Base-by-base conservation (phyloP, 2,113 vertebrate genomes). In the Pheucticus melanocephalus region DNA sequence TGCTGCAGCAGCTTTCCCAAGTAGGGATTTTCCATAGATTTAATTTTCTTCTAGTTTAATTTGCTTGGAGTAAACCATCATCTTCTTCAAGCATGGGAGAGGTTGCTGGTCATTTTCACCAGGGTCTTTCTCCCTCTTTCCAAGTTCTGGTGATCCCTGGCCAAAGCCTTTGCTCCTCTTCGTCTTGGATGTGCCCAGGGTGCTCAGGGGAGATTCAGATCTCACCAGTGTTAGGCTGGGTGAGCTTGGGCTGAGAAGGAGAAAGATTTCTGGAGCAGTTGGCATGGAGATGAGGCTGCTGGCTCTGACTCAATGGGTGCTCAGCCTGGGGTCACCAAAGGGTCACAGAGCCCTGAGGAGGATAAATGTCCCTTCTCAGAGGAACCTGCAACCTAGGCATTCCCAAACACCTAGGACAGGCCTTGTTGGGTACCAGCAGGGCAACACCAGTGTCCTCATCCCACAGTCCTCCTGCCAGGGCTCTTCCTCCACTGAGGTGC, bases 401-500 rank as follows among this genome's bases (percentile, higher is more conserved):
- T 53, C 40, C 63, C 54, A 53, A 53, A 53, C 33, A 53, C 70
- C 40, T 70, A 56, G 39, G 23, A 47, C 22, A 65, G 23, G 31
- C 45, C 16, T 28, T 4, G 0, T 28, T 10, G 15, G 37, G 39
- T 39, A 23, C 9, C 3, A 1, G 19, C 23, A 13, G 16, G 0
- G 2, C 17, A 78, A 64, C 69, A 87, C 28, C 15, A 33, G 39
- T 24, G 15, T 30, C 63, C 28, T 66, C 35, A 35, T 45, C 12
- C 28, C 39, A 10, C 11, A 40, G 15, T 7, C 24, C 16, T 66
- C 45, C 48, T 68, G 37, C 10, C 47, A 65, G 8, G 44, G 28
- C 31, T 65, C 51, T 22, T 77, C 48, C 53, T 54, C 60, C 65
- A 15, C 37, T 0, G 0, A 35, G 15, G 35, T n/a, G 28, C 44